phyloP scores from a whole-genome alignment of 2,797 vertebrate genomes.

The Phrynocephalus forsythii region DNA sequence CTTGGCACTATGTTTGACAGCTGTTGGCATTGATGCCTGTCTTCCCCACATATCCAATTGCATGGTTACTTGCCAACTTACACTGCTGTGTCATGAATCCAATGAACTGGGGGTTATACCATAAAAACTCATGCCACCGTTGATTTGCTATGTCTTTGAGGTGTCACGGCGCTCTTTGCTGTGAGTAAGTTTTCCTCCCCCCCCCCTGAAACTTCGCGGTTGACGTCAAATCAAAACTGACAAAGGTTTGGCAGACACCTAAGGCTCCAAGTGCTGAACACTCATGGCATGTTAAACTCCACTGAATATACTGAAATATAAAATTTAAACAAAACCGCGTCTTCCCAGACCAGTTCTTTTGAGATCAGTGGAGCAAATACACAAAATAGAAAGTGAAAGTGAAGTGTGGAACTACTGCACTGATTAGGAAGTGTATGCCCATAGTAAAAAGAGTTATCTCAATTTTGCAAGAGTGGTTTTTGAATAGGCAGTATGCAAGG shows the following conservation, averaged over 20 bases:
- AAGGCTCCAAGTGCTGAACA: not conserved
- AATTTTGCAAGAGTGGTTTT: too few relatives aligned
- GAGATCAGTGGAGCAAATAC: not conserved
- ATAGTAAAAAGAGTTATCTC: not conserved
- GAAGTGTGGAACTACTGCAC: not conserved
- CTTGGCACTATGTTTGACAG: not conserved
- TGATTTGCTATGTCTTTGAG: not conserved
- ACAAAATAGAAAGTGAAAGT: not conserved
- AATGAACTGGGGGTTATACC: not conserved
- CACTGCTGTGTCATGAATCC: not conserved
- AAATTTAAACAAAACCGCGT: not conserved
- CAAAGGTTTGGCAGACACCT: slow-evolving; percentile 1
- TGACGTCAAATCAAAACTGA: not conserved
- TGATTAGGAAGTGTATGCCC: not conserved
- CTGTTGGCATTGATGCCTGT: not conserved
- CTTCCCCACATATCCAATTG: not conserved
- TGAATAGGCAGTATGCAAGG: too few relatives aligned
- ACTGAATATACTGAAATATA: not conserved
- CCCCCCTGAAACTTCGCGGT: not conserved
- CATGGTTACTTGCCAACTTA: not conserved
- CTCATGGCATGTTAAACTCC: slow-evolving; percentile 8
- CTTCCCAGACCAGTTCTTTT: not conserved
- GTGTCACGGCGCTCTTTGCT: not conserved
- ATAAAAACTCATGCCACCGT: not conserved
- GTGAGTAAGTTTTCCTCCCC: not conserved